Percentiles rank a stretch among this genome's conserved stretches.
Evolutionary conservation across 2,113 vertebrate genomes (phyloP).

Genomic region (Tragelaphus strepsiceros): DNA sequence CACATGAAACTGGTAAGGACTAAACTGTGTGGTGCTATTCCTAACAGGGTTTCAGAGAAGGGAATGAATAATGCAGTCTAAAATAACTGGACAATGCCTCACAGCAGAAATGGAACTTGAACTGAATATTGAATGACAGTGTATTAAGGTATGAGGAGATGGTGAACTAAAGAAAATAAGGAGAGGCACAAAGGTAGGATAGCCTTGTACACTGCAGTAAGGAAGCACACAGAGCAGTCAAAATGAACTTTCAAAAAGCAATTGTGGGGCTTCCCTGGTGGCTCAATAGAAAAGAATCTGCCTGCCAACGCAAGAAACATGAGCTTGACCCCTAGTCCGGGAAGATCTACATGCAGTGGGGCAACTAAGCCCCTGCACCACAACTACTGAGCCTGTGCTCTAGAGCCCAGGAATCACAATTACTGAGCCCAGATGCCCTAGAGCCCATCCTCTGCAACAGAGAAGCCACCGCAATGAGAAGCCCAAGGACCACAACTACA

Average conservation of each 20-base stretch:
- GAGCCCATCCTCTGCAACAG: background rate
- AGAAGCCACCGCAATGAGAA: background rate
- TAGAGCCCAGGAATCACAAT: background rate
- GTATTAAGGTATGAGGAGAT: background rate
- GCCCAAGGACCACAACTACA: background rate
- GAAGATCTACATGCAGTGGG: background rate
- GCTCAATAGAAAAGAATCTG: background rate
- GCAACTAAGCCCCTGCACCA: background rate
- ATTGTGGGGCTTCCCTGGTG: background rate
- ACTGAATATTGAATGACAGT: background rate
- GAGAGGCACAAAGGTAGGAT: background rate
- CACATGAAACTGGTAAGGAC: constrained; percentile 23
- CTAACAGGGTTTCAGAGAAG: constrained; percentile 17
- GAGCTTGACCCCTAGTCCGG: background rate
- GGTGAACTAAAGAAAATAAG: background rate
- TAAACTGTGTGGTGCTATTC: background rate
- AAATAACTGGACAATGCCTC: background rate
- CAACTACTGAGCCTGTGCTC: background rate
- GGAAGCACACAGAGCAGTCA: background rate
- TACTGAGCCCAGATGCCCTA: background rate
- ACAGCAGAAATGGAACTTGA: constrained; percentile 16
- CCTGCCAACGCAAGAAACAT: background rate
- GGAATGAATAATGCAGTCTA: background rate
- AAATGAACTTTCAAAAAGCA: constrained; percentile 43
- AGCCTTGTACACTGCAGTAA: background rate